Conservation (phyloP, 1,140 invertebrate genomes). For the Lanistes nyassanus region DNA sequence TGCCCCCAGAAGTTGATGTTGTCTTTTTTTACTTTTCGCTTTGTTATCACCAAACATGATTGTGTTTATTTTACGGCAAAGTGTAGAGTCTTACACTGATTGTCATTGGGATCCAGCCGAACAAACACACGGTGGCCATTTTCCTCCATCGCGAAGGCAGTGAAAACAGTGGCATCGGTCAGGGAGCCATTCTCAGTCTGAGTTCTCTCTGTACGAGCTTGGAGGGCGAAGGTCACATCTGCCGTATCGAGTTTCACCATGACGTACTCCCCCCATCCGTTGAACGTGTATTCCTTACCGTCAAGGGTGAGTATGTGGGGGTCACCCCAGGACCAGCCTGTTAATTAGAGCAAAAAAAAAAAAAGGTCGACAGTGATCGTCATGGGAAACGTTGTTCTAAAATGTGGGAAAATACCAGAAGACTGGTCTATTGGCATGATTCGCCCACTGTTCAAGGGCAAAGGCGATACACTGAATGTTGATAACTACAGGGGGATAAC, state of each 20-base stretch:
- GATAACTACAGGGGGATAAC: too few relatives aligned
- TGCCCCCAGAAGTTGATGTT: too few relatives aligned
- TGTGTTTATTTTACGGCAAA: too few relatives aligned
- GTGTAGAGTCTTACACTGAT: constrained; percentile 18
- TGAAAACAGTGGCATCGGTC: constrained; percentile 36
- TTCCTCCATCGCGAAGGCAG: constrained; percentile 37
- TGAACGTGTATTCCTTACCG: constrained; percentile 51
- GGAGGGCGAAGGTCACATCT: constrained; percentile 22
- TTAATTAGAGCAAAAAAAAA: not conserved
- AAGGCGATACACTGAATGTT: too few relatives aligned
- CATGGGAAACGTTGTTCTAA: too few relatives aligned
- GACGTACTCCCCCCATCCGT: constrained; percentile 34
- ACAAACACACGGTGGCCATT: constrained; percentile 16
- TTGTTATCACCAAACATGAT: too few relatives aligned
- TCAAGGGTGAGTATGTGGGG: constrained; percentile 55
- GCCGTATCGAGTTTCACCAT: not conserved
- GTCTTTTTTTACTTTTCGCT: too few relatives aligned
- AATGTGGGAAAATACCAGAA: too few relatives aligned
- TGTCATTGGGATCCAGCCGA: constrained; percentile 19
- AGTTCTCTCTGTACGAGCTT: constrained; percentile 29
- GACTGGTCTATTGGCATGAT: too few relatives aligned
- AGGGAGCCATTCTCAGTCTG: constrained; percentile 15
- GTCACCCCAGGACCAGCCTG: constrained; percentile 48
- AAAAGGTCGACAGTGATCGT: too few relatives aligned
- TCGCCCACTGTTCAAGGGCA: too few relatives aligned